Evolutionary conservation across 1,140 invertebrate species (phyloP).

Genomic region (Littorina saxatilis): DNA sequence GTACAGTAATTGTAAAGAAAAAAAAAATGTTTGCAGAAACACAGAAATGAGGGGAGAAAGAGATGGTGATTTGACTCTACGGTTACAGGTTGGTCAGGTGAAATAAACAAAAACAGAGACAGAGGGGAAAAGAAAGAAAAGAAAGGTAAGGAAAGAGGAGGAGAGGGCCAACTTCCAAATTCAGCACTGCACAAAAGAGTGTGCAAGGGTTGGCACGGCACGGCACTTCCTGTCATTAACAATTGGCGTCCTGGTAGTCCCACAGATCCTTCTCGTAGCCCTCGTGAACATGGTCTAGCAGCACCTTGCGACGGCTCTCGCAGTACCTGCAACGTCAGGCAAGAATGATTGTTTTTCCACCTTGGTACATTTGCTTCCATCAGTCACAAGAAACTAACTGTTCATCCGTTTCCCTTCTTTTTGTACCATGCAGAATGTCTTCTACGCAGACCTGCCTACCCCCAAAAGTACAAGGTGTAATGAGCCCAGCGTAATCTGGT

Average conservation of each 20-base stretch:
- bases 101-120: no score
- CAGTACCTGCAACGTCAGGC: slow-evolving; percentile 87
- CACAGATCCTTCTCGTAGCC: slow-evolving; percentile 99
- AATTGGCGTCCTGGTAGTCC: slow-evolving; percentile 79
- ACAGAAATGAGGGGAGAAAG: background rate
- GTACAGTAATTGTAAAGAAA: no score
- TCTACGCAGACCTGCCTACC: background rate
- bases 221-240: background rate
- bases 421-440: background rate
- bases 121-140: background rate
- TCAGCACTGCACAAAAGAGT: no score
- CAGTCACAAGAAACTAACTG: background rate
- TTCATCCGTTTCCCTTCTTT: background rate
- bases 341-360: no score
- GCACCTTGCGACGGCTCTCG: slow-evolving; percentile 94
- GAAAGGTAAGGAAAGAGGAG: background rate
- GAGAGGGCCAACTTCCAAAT: background rate
- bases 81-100: background rate
- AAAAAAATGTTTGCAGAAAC: background rate
- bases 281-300: slow-evolving; percentile 97
- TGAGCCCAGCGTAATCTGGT: no score
- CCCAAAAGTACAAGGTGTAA: no score
- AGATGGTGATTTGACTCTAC: background rate
- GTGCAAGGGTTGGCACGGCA: no score
- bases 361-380: background rate